Evolutionary conservation across 2,113 vertebrate species (phyloP).

Genomic region (western clawed frog (Xenopus tropicalis)): UCB_Xtro_10.0 CM004451.2:70910001-70910500

Average conservation of each 20-base stretch:
- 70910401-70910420: slow-evolving; percentile 77
- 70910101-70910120: slow-evolving; percentile 84
- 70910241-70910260: slow-evolving; percentile 85
- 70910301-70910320: slow-evolving; percentile 83
- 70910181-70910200: slow-evolving; percentile 87
- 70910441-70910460: slow-evolving; percentile 59
- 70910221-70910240: slow-evolving; percentile 87
- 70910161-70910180: slow-evolving; percentile 79
- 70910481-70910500: slow-evolving; percentile 51
- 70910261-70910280: slow-evolving; percentile 81
- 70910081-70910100: slow-evolving; percentile 79
- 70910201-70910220: slow-evolving; percentile 87
- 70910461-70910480: slow-evolving; percentile 60
- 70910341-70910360: slow-evolving; percentile 75
- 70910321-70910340: slow-evolving; percentile 81
- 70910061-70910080: slow-evolving; percentile 32
- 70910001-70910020: no score
- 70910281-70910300: slow-evolving; percentile 85
- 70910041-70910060: no score
- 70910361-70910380: slow-evolving; percentile 79
- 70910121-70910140: slow-evolving; percentile 81
- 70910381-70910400: slow-evolving; percentile 67
- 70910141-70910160: slow-evolving; percentile 82
- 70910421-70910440: slow-evolving; percentile 70
- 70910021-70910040: no score